Evolutionary conservation across 2,113 vertebrate genomes (phyloP).

Genomic region (Phyllopteryx taeniolatus): DNA sequence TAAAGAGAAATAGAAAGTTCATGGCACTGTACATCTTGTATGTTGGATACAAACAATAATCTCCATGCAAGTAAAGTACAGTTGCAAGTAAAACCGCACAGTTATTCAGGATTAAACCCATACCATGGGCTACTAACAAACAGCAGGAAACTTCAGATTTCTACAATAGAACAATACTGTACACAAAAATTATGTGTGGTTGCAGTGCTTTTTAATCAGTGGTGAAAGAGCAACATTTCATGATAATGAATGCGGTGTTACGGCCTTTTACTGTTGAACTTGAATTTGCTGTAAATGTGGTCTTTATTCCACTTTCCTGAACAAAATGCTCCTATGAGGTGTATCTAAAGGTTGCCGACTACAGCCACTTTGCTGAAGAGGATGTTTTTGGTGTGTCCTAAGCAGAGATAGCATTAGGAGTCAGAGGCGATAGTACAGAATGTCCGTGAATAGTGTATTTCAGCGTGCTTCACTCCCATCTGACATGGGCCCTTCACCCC

Average conservation of each 20-base stretch:
- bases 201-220: background rate
- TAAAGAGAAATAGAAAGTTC: background rate
- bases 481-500: background rate
- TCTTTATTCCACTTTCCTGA: constrained; percentile 7
- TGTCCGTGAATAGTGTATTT: constrained; percentile 1
- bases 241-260: background rate
- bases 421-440: constrained; percentile 2
- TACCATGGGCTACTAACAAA: background rate
- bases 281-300: background rate
- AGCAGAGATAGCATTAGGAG: constrained; percentile 19
- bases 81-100: background rate
- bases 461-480: background rate
- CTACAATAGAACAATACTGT: background rate
- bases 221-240: background rate
- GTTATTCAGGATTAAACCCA: background rate
- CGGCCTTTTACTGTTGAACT: background rate
- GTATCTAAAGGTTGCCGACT: constrained; percentile 24
- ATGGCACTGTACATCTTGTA: background rate
- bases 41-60: background rate
- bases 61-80: background rate
- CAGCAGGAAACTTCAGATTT: background rate
- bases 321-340: constrained; percentile 18
- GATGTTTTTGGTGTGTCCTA: background rate
- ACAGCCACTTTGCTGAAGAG: constrained; percentile 23
- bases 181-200: background rate